Evolutionary conservation across 1,140 invertebrate genomes (phyloP), one percentile per base, ranked within the genome.

Genomic region (Geopemphigus sp.): DNA sequence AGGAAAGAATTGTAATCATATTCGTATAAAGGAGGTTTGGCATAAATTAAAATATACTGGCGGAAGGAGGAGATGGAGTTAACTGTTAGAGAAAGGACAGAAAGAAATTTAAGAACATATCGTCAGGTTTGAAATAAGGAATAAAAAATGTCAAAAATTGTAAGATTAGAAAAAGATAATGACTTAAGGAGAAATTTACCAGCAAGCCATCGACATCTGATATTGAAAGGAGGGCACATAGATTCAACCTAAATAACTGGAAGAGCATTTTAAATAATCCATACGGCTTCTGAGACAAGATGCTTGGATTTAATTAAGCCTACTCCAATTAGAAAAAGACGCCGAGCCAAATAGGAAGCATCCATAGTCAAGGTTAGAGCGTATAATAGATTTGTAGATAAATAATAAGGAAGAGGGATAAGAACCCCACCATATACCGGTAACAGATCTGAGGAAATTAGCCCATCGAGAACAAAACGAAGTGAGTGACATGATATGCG

Each of bases 121-220:
- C 29, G 29, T 29, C 63, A 45, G 11, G 32, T 19, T 17, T 5
- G 15, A 17, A 39, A 39, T 19, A 64, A 29, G 19, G 63, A 64
- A 39, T 39, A 64, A 19, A 64, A 64, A 15, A n/a, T 39, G n/a
- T 64, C 63, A 32, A 64, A 64, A n/a, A 64, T 64, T n/a, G 8
- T 32, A 19, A 2, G 17, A 29, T 64, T 64, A 17, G 32, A 39
- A 12, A n/a, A 15, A n/a, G 63, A 32, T 64, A 64, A 39, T 12
- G 63, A 39, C 39, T 64, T 64, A n/a, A 64, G 19, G 11, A 64
- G 19, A n/a, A 64, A 64, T 64, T 64, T 64, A 19, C 63, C 29
- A 19, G 63, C 63, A 0, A 64, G 29, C 63, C 63, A 64, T 14
- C 63, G 17, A n/a, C 17, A 64, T 22, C 63, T 39, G 8, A 64